A percentile compares a stretch with the other conserved stretches of the same genome.
phyloP scores from a whole-genome alignment of 2,113 vertebrate species.

The Corydoras sp. region DNA sequence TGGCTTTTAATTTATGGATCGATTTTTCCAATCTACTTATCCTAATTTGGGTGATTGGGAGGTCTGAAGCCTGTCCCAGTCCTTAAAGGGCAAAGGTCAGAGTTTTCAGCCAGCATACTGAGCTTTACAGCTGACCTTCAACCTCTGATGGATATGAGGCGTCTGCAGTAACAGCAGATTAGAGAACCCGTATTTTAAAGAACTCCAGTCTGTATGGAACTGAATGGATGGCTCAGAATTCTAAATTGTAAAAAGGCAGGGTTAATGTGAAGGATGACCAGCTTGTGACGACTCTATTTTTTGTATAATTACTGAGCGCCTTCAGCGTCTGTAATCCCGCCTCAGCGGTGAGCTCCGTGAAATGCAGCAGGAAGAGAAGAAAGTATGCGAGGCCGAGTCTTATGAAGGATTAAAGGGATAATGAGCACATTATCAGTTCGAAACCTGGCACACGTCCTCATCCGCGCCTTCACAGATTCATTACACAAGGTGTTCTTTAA shows the following conservation, averaged over 20 bases:
- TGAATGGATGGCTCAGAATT: too few relatives aligned
- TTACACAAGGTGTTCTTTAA: constrained; percentile 27
- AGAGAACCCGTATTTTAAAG: too few relatives aligned
- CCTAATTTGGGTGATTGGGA: too few relatives aligned
- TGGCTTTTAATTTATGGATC: too few relatives aligned
- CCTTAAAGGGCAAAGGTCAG: too few relatives aligned
- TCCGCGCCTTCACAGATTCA: constrained; percentile 34
- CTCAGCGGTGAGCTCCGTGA: constrained; percentile 19
- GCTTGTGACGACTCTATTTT: constrained; percentile 11
- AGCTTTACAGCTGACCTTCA: constrained; percentile 9
- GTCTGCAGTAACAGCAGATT: too few relatives aligned
- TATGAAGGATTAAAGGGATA: constrained; percentile 40
- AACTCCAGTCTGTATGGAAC: too few relatives aligned
- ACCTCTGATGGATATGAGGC: too few relatives aligned
- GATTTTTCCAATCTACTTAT: too few relatives aligned
- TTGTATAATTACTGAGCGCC: constrained; percentile 26
- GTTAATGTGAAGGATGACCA: constrained; percentile 6
- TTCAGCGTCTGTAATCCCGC: constrained; percentile 25
- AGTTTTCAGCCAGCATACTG: constrained; percentile 25
- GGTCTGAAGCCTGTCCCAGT: too few relatives aligned
- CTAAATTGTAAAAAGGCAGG: too few relatives aligned
- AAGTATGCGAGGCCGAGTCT: constrained; percentile 14
- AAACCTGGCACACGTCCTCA: constrained; percentile 17
- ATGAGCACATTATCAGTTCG: constrained; percentile 41
- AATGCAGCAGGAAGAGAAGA: constrained; percentile 20